Conservation (phyloP, 2,797 vertebrate genomes). For the Sebastolobus alascanus region DNA sequence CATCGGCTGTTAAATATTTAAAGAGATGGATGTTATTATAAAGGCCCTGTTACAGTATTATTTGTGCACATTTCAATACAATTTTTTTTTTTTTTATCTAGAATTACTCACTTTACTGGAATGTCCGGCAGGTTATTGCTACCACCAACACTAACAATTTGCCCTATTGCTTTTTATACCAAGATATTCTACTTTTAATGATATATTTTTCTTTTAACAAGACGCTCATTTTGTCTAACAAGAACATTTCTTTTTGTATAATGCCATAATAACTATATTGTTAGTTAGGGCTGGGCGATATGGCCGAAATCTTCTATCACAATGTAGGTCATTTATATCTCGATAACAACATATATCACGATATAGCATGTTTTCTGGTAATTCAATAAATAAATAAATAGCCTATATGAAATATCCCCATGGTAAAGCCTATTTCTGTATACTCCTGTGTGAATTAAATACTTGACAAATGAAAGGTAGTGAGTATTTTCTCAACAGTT, state of each 20-base stretch:
- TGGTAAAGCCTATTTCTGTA: no score
- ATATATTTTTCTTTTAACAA: not conserved
- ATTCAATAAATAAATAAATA: no score
- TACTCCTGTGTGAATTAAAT: no score
- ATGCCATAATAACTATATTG: not conserved
- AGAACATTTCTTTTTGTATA: not conserved
- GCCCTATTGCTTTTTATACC: not conserved
- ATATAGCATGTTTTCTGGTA: no score
- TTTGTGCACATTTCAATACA: not conserved
- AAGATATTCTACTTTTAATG: not conserved
- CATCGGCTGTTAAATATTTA: constrained; percentile 29
- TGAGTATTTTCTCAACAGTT: no score
- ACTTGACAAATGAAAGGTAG: no score
- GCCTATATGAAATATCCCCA: no score
- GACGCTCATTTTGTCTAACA: not conserved
- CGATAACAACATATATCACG: no score
- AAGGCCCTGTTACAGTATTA: not conserved
- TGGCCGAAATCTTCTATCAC: no score
- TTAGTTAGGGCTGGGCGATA: no score
- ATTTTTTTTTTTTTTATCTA: not conserved
- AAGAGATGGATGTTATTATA: constrained; percentile 13
- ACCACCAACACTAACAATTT: not conserved
- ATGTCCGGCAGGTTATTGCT: not conserved
- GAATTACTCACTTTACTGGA: not conserved
- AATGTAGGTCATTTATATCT: no score